A percentile compares a stretch with the other conserved stretches of the same genome.
These are phyloP conservation scores for Ennomos fuscantarius DNA, from an alignment of 2,888 invertebrate genomes.

Conservation along the genomic window DNA sequence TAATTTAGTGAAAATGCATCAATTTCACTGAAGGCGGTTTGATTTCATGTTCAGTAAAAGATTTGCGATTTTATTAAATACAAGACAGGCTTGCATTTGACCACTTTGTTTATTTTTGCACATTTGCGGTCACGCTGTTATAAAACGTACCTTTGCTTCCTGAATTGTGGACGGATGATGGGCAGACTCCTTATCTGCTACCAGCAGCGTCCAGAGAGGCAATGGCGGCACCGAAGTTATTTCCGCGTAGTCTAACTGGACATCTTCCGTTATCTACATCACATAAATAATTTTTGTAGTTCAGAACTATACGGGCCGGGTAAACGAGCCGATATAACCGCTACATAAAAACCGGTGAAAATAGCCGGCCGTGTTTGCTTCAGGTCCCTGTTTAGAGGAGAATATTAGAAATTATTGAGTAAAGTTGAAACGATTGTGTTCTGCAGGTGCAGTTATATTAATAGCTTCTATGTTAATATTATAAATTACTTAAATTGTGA, in stretches of 20 bases:
- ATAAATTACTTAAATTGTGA: slow-evolving; percentile 2
- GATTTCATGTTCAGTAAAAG: no score
- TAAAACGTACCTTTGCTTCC: slow-evolving; percentile 74
- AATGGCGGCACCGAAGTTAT: slow-evolving; percentile 99
- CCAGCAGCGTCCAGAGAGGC: slow-evolving; percentile 97
- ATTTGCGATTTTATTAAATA: no score
- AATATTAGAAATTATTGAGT: no score
- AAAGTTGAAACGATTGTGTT: neutral
- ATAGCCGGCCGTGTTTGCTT: no score
- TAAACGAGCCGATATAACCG: no score
- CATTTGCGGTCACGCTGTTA: no score
- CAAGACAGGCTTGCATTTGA: no score
- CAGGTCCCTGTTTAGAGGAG: no score
- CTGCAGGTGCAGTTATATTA: slow-evolving; percentile 12
- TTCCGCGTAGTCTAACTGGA: slow-evolving; percentile 97
- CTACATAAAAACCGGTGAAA: no score
- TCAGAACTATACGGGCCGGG: neutral
- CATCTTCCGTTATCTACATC: slow-evolving; percentile 91
- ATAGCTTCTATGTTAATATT: slow-evolving; percentile 5
- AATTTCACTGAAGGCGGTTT: no score
- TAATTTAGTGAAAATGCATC: no score
- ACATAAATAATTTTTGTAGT: neutral
- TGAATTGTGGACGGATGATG: slow-evolving; percentile 83
- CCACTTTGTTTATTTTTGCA: no score
- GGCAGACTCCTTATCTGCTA: slow-evolving; percentile 95